Percentiles rank a stretch among this genome's conserved stretches.
Evolutionary conservation across 2,113 vertebrate species (phyloP).

Genomic region (human (Homo sapiens)): GRCh38 chr13:51316001-51316500

Average conservation of each 20-base stretch:
- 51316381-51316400: not conserved
- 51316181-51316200: not conserved
- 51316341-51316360: not conserved
- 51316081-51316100: not conserved
- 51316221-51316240: not conserved
- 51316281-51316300: not conserved
- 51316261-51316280: not conserved
- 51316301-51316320: not conserved
- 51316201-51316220: not conserved
- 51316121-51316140: not conserved
- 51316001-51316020: conserved; percentile 12
- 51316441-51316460: not conserved
- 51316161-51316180: too few relatives aligned
- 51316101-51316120: not conserved
- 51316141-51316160: not conserved
- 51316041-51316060: not conserved
- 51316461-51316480: not conserved
- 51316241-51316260: rapidly evolving
- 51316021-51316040: not conserved
- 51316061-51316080: not conserved
- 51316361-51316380: not conserved
- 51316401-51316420: not conserved
- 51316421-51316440: not conserved
- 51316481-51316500: not conserved
- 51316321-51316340: too few relatives aligned